Base-by-base conservation (phyloP, 37 sponge, comb jelly and placozoan genomes). In the Amphimedon queenslandica region DNA sequence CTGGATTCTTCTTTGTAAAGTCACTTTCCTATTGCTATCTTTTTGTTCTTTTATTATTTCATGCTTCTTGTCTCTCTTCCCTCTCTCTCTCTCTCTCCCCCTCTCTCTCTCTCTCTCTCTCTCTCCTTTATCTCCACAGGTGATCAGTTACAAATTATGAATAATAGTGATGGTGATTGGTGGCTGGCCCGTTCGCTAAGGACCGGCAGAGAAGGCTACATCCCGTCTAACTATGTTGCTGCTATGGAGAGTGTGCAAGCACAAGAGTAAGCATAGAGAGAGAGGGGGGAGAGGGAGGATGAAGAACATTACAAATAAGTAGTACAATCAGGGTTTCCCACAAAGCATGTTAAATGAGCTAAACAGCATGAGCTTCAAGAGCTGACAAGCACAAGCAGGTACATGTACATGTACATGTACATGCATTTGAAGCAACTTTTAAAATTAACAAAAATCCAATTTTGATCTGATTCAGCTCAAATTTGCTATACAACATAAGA, bases 91-190 rank as follows among this genome's bases (percentile, higher is more conserved):
- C 8, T 47, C 8, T 47, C 53, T 47, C 13, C 13, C 2, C 35
- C 42, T 6, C n/a, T 40, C 8, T 27, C n/a, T 67, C 35, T 6
- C 13, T 29, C n/a, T 21, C n/a, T 23, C 29, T 10, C 34, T 21
- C 60, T 1, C 6, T 11, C 55, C 4, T 65, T 10, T 42, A 29
- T 71, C 60, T 20, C 33, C 37, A 20, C 38, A 78, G 92, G 88
- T 38, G 99, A 98, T 27, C 77, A 69, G 23, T 85, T 98, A 0
- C 94, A 94, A 83, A 88, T 98, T 33, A 73, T 94, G 13, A 90
- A 94, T 73, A 94, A 88, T 64, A 75, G 69, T 55, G 99, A 98
- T 66, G 99, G 99, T 6, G 99, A 94, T 72, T 98, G 99, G 99
- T 98, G 99, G 99, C 80, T 88, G 29, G 99, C 96, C 27, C 82